phyloP scores from a whole-genome alignment of 2,888 invertebrate genomes.

The Volucella inflata region DNA sequence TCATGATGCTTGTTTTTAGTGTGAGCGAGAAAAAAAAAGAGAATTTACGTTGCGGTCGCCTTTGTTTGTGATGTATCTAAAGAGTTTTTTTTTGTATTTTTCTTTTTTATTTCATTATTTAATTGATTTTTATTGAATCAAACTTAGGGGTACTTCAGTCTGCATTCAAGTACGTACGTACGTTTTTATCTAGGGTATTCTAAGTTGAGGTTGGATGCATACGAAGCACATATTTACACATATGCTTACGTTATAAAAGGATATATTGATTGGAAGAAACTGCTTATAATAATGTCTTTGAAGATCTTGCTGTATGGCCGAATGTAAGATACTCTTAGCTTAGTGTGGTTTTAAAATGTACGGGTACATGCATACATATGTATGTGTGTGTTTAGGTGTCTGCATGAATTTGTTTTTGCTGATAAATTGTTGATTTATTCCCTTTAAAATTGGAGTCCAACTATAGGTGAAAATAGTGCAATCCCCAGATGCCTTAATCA shows the following conservation, averaged over 20 bases:
- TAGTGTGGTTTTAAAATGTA: not conserved
- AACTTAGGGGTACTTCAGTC: slow-evolving; percentile 40
- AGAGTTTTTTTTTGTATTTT: slow-evolving; percentile 37
- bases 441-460: slow-evolving; percentile 45
- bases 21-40: slow-evolving; percentile 14
- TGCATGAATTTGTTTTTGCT: slow-evolving; percentile 51
- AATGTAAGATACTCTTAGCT: not conserved
- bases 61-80: slow-evolving; percentile 58
- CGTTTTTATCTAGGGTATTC: slow-evolving; percentile 31
- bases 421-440: slow-evolving; percentile 55
- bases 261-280: slow-evolving; percentile 49
- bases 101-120: slow-evolving; percentile 52
- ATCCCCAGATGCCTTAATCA: slow-evolving; percentile 8
- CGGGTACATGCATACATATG: not conserved
- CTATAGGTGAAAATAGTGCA: slow-evolving; percentile 29
- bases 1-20: slow-evolving; percentile 61
- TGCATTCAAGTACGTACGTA: slow-evolving; percentile 21
- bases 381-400: slow-evolving; percentile 11
- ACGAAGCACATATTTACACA: too few relatives aligned
- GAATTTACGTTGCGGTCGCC: slow-evolving; percentile 51
- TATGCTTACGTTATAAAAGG: not conserved
- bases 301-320: slow-evolving; percentile 38
- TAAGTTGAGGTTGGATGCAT: slow-evolving; percentile 27
- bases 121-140: slow-evolving; percentile 73
- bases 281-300: slow-evolving; percentile 60